These are phyloP conservation scores for Scopus umbretta DNA, from an alignment of 2,113 vertebrate species.

Conservation along the genomic window DNA sequence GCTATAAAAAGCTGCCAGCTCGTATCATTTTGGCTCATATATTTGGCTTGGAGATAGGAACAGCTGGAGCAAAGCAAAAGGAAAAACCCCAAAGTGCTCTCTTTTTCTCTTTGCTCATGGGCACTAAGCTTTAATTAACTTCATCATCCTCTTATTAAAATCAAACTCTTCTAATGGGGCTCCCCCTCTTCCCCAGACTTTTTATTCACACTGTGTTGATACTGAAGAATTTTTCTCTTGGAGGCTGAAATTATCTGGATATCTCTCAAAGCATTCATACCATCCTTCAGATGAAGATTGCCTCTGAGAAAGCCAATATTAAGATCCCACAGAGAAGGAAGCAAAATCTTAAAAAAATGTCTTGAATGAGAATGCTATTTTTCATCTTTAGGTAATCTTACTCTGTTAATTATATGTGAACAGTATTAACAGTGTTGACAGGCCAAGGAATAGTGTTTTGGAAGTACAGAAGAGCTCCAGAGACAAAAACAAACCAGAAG, in stretches of 20 bases:
- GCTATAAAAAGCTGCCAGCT: slow-evolving; percentile 32
- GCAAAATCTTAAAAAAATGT: background rate
- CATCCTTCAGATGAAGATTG: background rate
- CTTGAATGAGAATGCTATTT: background rate
- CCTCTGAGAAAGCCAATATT: background rate
- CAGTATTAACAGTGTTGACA: background rate
- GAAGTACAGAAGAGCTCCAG: background rate
- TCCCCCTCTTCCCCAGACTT: background rate
- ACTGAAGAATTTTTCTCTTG: background rate
- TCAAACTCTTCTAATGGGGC: slow-evolving; percentile 27
- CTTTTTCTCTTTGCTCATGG: background rate
- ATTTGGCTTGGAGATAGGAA: slow-evolving; percentile 51
- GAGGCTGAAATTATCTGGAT: background rate
- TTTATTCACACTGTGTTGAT: background rate
- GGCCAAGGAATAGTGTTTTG: background rate
- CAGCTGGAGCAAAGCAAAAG: slow-evolving; percentile 60
- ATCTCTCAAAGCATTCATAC: background rate
- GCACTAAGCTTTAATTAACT: slow-evolving; percentile 63
- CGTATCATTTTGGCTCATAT: slow-evolving; percentile 16
- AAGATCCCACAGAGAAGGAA: background rate
- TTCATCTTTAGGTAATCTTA: background rate
- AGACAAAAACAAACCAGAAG: background rate
- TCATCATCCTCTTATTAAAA: slow-evolving; percentile 58
- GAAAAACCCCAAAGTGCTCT: slow-evolving; percentile 39
- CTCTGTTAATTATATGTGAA: background rate